These are phyloP conservation scores for Phalloptychus januarius DNA, from an alignment of 2,797 vertebrate species.

Conservation along the genomic window DNA sequence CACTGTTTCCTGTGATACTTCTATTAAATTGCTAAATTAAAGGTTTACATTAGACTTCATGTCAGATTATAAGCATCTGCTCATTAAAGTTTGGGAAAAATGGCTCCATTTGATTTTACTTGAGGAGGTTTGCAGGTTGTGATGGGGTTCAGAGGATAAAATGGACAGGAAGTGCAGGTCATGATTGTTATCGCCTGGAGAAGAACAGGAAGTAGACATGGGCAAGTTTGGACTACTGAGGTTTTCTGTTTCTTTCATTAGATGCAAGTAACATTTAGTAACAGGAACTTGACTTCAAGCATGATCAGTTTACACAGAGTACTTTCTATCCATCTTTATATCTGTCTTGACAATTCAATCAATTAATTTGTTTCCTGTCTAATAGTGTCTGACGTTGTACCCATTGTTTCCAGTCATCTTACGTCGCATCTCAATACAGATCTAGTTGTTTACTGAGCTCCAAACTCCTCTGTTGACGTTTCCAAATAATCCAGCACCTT, in stretches of 20 bases:
- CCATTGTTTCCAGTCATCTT: no score
- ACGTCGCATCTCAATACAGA: no score
- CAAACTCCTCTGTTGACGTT: no score
- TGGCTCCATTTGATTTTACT: background rate
- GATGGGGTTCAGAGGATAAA: background rate
- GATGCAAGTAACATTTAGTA: background rate
- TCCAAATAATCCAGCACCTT: no score
- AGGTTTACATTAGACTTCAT: background rate
- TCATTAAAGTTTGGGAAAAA: background rate
- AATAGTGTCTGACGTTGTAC: no score
- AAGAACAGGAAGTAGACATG: slow-evolving; percentile 29
- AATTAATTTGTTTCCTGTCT: no score
- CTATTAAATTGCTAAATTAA: background rate
- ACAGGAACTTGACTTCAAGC: background rate
- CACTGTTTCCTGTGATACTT: background rate
- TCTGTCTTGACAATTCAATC: no score
- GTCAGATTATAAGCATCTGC: background rate
- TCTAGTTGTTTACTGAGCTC: no score
- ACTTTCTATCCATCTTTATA: no score
- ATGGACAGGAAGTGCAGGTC: background rate
- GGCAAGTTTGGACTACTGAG: background rate
- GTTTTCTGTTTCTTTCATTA: background rate
- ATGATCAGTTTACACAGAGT: background rate
- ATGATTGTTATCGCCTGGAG: background rate
- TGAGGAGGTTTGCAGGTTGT: background rate